Evolutionary conservation across 2,797 vertebrate species (phyloP), one percentile per base, ranked within the genome.

Genomic region (Sebastes vulpes): DNA sequence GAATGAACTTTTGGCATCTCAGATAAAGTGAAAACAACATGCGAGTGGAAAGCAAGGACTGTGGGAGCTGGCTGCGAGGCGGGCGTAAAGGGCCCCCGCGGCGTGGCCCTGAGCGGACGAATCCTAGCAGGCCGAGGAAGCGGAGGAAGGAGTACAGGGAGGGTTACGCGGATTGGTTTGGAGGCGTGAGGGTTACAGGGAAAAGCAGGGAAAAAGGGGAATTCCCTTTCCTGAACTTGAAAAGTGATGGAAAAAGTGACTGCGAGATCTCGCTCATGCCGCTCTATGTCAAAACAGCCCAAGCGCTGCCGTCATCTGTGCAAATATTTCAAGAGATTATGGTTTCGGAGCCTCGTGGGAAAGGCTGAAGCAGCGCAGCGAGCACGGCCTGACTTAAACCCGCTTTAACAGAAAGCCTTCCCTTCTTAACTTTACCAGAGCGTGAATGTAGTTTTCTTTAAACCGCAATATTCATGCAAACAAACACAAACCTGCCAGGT

Each of bases 271-370:
- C 16, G 61, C 82, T 90, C 86, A 77, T 69, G 88, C 82, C 21
- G 84, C 81, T 89, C 89, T 16, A 70, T 93, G 89, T 94, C 89
- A 92, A 93, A 92, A 90, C 93, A 92, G 89, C 85, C 38, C 75
- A 20, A 87, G 81, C 29, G 54, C 89, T 88, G 92, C 90, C 84
- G 88, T 94, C 91, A 91, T 92, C 91, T 85, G 85, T 91, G 90
- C 92, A 93, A 93, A 94, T 94, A 94, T 94, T 94, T 92, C 82
- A 70, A 83, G 88, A 92, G 92, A 95, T 95, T 95, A 94, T 82
- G 79, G 85, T 79, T 75, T 2, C 23, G 80, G 92, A 94, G 91
- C 94, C 87, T 92, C 91, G 92, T 95, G 93, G 93, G 95, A 95
- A 95, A 91, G 88, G 79, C 84, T 75, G 87, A 87, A 91, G 84